Evolutionary conservation across 2,797 vertebrate species (phyloP).

Genomic region (Agapornis canus): DNA sequence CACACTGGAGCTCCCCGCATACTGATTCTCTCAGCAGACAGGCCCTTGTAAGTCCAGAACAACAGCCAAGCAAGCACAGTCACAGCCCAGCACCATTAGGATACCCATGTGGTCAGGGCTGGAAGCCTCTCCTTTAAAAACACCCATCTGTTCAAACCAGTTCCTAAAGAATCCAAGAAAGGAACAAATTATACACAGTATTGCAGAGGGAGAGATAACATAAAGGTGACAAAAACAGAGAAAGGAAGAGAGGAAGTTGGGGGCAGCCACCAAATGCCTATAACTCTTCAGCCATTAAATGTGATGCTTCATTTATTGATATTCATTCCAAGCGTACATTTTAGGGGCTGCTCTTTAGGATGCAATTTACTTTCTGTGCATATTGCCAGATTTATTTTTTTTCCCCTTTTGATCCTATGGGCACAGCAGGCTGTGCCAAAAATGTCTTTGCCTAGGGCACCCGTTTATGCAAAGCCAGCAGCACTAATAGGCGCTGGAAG

Average conservation of each 20-base stretch:
- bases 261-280: background rate
- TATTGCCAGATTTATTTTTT: background rate
- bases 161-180: background rate
- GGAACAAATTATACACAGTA: background rate
- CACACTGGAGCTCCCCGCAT: background rate
- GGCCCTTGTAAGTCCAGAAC: background rate
- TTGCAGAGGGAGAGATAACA: background rate
- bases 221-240: background rate
- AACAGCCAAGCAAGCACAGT: background rate
- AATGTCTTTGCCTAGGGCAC: constrained; percentile 43
- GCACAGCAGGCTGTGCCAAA: constrained; percentile 36
- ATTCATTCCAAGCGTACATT: background rate
- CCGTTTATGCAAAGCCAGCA: background rate
- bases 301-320: background rate
- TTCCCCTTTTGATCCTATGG: constrained; percentile 50
- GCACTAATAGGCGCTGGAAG: constrained; percentile 35
- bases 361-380: constrained; percentile 17
- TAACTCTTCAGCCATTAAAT: background rate
- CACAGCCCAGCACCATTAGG: background rate
- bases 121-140: background rate
- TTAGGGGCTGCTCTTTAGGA: constrained; percentile 12
- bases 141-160: background rate
- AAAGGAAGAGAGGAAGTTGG: background rate
- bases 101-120: background rate
- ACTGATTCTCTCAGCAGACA: background rate